These are phyloP conservation scores for Ptilonorhynchus violaceus DNA, from an alignment of 2,113 vertebrate species.

Conservation along the genomic window DNA sequence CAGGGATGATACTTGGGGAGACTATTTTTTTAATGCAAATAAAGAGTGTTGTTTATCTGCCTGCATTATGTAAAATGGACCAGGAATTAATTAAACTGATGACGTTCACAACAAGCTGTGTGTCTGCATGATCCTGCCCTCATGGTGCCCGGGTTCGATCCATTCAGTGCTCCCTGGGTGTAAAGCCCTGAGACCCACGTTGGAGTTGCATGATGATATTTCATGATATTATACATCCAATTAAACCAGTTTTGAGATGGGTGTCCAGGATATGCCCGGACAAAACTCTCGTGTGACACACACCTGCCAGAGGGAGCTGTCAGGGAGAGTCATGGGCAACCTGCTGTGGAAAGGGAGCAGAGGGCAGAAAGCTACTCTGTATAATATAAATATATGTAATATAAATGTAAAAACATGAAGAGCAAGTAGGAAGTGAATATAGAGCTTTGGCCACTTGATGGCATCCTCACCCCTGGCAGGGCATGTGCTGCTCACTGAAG, in stretches of 20 bases:
- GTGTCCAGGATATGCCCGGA: neutral
- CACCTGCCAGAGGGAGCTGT: neutral
- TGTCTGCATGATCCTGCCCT: neutral
- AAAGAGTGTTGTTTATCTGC: neutral
- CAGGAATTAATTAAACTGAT: neutral
- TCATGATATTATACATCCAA: neutral
- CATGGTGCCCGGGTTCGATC: rapidly evolving
- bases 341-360: neutral
- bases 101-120: neutral
- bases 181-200: rapidly evolving
- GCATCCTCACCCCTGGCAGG: neutral
- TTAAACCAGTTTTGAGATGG: neutral
- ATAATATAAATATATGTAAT: neutral
- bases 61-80: neutral
- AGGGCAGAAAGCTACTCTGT: neutral
- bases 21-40: neutral
- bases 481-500: rapidly evolving
- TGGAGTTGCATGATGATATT: neutral
- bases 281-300: neutral
- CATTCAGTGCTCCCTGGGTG: neutral
- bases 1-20: neutral
- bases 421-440: neutral
- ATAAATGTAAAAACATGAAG: neutral
- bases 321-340: neutral
- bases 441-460: conserved; percentile 42